These are phyloP conservation scores for Mycteria americana DNA, from an alignment of 2,797 vertebrate genomes.

Conservation along the genomic window DNA sequence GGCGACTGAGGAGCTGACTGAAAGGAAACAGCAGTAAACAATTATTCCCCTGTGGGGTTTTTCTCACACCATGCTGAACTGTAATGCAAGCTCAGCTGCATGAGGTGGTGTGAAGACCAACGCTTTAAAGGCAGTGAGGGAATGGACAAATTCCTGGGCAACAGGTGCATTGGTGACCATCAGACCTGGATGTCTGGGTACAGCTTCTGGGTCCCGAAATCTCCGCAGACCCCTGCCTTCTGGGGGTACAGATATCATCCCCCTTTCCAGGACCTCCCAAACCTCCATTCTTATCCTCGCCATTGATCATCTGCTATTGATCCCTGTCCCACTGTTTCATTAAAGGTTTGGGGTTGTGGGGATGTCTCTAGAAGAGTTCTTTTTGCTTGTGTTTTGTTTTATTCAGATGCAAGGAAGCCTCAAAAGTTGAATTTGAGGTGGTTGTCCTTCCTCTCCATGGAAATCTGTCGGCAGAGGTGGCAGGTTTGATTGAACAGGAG, in stretches of 20 bases:
- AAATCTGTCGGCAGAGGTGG: background rate
- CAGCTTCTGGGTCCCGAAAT: background rate
- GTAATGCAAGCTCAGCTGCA: background rate
- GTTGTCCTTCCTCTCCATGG: background rate
- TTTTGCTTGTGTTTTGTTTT: background rate
- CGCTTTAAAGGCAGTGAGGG: background rate
- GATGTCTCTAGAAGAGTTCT: background rate
- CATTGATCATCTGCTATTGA: background rate
- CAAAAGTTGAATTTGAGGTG: fast-evolving
- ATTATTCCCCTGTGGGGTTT: fast-evolving
- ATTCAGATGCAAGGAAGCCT: fast-evolving
- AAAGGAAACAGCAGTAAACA: background rate
- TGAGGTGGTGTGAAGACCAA: background rate
- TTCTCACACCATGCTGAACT: background rate
- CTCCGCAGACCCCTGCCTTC: background rate
- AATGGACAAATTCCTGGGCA: background rate
- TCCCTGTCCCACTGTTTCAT: background rate
- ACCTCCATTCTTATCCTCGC: background rate
- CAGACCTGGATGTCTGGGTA: background rate
- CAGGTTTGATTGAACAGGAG: background rate
- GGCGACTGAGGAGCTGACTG: background rate
- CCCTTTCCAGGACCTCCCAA: background rate
- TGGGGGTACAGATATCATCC: background rate
- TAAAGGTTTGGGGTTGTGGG: background rate
- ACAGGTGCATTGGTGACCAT: background rate